Evolutionary conservation across 2,113 vertebrate genomes (phyloP).

Genomic region (Cyprinodon tularosa): DNA sequence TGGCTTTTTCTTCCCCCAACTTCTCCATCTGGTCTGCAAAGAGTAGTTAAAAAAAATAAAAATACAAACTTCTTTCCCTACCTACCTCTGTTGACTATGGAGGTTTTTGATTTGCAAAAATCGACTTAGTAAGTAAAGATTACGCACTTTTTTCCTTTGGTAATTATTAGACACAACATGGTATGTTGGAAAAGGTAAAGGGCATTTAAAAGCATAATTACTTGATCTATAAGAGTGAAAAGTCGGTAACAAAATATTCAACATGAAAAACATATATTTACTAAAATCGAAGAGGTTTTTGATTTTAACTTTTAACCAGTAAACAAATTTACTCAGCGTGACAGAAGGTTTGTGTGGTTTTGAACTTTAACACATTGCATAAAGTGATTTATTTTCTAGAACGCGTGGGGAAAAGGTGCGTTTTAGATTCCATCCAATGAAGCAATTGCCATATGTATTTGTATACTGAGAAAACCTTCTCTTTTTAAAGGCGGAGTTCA

Average conservation of each 20-base stretch:
- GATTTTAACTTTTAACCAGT: not conserved
- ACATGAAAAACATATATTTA: not conserved
- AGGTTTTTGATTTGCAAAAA: conserved; percentile 2
- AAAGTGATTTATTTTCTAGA: not conserved
- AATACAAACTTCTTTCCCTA: not conserved
- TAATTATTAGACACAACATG: not conserved
- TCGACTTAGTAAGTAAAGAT: not conserved
- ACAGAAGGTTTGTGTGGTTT: not conserved
- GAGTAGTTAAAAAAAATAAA: conserved; percentile 1
- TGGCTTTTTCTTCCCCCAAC: conserved; percentile 45
- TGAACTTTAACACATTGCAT: not conserved
- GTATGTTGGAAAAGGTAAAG: not conserved
- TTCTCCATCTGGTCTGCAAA: conserved; percentile 58
- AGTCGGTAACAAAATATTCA: not conserved
- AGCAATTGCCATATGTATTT: not conserved
- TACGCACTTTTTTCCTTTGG: not conserved
- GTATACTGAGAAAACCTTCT: not conserved
- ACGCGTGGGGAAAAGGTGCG: not conserved
- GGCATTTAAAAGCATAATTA: not conserved
- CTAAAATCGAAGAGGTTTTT: conserved; percentile 2
- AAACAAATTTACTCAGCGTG: not conserved
- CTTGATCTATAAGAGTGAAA: not conserved
- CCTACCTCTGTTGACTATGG: not conserved
- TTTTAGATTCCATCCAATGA: not conserved
- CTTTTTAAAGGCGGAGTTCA: not conserved